phyloP scores from a whole-genome alignment of 1,140 invertebrate genomes.

The Macrobrachium rosenbergii region DNA sequence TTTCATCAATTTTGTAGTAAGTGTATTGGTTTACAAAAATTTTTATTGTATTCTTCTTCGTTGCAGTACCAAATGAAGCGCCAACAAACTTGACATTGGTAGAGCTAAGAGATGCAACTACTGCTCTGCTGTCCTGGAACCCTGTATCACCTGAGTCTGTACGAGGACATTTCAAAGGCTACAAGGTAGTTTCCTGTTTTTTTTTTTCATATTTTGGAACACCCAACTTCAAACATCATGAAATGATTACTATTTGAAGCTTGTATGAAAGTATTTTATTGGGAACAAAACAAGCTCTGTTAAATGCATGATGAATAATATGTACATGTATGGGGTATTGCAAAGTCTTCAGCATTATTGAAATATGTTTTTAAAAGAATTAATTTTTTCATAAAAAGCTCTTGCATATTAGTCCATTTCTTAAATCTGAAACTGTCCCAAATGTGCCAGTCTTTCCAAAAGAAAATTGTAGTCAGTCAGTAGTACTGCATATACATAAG shows the following conservation, averaged over 20 bases:
- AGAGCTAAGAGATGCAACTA: constrained; percentile 80
- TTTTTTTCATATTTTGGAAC: constrained; percentile 42
- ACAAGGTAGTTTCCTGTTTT: constrained; percentile 78
- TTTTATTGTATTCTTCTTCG: constrained; percentile 5
- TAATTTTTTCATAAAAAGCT: too few species aligned
- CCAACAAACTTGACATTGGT: constrained; percentile 88
- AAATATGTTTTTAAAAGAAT: too few species aligned
- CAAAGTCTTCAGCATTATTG: too few species aligned
- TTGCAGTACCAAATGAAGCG: constrained; percentile 80
- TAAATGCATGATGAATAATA: too few species aligned
- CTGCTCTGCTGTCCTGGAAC: constrained; percentile 86
- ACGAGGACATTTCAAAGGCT: constrained; percentile 93
- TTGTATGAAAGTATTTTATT: too few species aligned
- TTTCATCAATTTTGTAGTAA: neutral
- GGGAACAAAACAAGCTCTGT: too few species aligned
- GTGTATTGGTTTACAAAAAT: neutral
- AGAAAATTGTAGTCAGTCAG: too few species aligned
- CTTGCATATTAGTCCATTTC: too few species aligned
- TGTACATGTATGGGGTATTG: too few species aligned
- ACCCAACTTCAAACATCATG: constrained; percentile 57
- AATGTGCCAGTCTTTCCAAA: too few species aligned
- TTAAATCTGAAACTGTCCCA: too few species aligned
- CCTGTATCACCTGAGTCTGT: constrained; percentile 81
- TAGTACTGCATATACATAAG: too few species aligned
- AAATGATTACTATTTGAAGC: neutral